Conservation (phyloP, 2,888 invertebrate species). For the Apotomis betuletana region DNA sequence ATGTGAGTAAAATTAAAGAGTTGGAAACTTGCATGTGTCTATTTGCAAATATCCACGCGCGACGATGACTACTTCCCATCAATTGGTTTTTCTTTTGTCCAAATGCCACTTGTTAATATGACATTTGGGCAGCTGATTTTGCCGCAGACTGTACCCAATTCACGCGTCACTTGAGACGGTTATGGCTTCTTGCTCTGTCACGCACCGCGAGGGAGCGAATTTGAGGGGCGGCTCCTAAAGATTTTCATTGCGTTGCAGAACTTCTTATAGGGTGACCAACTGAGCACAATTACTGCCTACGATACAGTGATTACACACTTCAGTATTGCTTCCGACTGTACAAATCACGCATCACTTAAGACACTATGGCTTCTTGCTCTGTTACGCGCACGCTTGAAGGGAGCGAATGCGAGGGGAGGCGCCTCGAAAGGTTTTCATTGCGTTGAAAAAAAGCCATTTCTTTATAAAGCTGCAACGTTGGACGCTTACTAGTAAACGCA, state of each 20-base stretch:
- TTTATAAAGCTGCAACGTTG: no score
- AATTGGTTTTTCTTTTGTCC: no score
- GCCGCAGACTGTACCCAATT: constrained; percentile 15
- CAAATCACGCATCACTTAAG: constrained; percentile 24
- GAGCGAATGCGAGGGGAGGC: constrained; percentile 16
- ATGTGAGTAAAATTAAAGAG: no score
- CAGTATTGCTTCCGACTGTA: constrained; percentile 13
- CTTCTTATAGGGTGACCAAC: background rate
- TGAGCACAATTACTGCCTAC: no score
- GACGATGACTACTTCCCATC: no score
- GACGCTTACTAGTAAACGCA: no score
- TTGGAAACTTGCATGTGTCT: no score
- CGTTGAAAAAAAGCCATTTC: no score
- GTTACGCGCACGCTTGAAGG: constrained; percentile 6
- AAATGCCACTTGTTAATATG: no score
- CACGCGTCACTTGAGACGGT: constrained; percentile 29
- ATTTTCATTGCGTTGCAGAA: background rate
- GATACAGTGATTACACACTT: no score
- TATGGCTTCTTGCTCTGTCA: constrained; percentile 25
- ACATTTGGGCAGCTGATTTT: background rate
- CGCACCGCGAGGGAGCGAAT: constrained; percentile 15
- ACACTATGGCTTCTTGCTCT: constrained; percentile 21
- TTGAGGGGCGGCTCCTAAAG: constrained; percentile 10
- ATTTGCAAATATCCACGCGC: no score
- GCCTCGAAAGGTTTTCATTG: background rate